A percentile compares a stretch with the other conserved stretches of the same genome.
phyloP scores from a whole-genome alignment of 37 sponge, comb jelly and placozoan species.

The Ianthella basta region DNA sequence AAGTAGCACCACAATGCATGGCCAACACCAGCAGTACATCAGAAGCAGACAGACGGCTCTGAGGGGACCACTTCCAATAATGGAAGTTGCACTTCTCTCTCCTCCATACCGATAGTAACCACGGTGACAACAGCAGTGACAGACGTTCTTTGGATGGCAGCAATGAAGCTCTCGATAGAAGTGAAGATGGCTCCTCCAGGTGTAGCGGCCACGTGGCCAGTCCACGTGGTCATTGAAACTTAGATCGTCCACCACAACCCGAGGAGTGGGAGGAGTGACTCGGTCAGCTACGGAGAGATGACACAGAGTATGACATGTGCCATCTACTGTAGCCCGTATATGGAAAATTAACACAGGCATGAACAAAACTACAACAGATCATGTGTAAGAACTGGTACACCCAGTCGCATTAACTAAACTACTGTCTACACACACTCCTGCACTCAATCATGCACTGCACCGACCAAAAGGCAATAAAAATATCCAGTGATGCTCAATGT shows the following conservation, averaged over 20 bases:
- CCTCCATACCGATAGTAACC: background rate
- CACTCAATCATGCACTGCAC: no score
- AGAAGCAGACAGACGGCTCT: background rate
- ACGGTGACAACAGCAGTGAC: constrained; percentile 6
- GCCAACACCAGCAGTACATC: background rate
- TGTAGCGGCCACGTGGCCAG: background rate
- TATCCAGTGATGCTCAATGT: no score
- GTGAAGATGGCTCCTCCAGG: constrained; percentile 4
- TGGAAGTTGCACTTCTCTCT: background rate
- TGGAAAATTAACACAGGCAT: background rate
- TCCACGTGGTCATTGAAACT: background rate
- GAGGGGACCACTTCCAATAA: background rate
- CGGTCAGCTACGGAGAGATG: constrained; percentile 13
- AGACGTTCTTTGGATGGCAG: constrained; percentile 1
- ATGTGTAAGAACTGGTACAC: no score
- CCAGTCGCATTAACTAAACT: no score
- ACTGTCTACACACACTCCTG: no score
- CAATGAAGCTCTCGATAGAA: background rate
- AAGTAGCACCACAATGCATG: background rate
- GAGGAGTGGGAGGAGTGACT: background rate
- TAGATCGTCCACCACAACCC: background rate
- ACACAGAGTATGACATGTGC: background rate
- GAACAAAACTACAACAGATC: background rate
- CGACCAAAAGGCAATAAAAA: no score
- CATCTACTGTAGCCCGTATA: background rate